Percentiles rank a stretch among this genome's conserved stretches.
Evolutionary conservation across 1,140 invertebrate genomes (phyloP).

Genomic region (Heliconius hermathena): DNA sequence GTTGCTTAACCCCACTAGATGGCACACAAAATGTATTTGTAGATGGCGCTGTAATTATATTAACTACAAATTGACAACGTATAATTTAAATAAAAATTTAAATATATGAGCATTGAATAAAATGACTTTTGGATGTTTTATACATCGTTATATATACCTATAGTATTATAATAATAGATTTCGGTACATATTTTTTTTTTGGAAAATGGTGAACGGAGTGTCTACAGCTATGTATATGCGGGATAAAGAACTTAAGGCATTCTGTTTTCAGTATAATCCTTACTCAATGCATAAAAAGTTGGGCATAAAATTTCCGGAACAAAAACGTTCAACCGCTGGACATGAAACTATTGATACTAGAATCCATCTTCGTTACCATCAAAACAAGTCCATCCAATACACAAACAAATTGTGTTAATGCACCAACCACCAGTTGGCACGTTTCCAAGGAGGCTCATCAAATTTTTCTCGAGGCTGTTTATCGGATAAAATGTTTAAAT

Average conservation of each 20-base stretch:
- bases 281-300: neutral
- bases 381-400: conserved; percentile 7
- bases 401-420: conserved; percentile 33
- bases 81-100: neutral
- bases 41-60: neutral
- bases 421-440: conserved; percentile 38
- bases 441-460: conserved; percentile 43
- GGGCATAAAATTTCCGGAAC: neutral
- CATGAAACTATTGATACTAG: neutral
- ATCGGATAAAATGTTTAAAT: neutral
- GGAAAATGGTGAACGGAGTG: no score
- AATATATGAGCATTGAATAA: neutral
- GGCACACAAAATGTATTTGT: neutral
- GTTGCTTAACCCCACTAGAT: neutral
- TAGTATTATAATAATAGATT: no score
- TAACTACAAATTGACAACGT: neutral
- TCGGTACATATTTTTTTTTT: no score
- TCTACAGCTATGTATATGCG: no score
- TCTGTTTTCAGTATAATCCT: neutral
- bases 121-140: neutral
- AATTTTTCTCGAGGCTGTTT: conserved; percentile 33
- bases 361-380: neutral
- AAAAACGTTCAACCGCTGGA: neutral
- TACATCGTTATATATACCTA: no score
- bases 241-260: no score